Evolutionary conservation across 92 coral and sea anemone genomes (phyloP).

Genomic region (Epizoanthus scotinus): DNA sequence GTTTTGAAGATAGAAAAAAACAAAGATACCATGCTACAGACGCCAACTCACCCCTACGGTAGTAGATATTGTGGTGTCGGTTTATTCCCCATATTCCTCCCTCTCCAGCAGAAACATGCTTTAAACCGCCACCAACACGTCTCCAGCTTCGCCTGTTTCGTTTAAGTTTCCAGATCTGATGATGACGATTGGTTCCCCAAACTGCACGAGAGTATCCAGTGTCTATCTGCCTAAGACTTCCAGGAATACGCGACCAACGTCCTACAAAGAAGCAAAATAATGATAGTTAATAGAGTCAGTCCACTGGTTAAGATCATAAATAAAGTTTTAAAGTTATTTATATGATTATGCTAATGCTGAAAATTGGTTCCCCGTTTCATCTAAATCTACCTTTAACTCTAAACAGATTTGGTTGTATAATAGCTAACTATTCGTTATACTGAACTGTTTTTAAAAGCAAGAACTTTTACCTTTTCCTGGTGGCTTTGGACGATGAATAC

Average conservation of each 20-base stretch:
- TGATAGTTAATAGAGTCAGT: background rate
- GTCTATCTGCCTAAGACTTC: conserved; percentile 18
- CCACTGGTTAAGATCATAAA: no score
- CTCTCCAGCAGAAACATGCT: conserved; percentile 25
- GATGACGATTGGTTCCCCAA: conserved; percentile 15
- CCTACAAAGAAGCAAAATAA: background rate
- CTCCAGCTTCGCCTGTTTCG: conserved; percentile 24
- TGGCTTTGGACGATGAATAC: conserved; percentile 34
- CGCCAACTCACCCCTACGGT: conserved; percentile 25
- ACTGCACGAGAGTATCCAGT: conserved; percentile 26
- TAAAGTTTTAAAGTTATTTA: no score
- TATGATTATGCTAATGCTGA: no score
- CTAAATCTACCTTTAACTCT: no score
- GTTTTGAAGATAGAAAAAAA: no score
- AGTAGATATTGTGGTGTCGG: conserved; percentile 18
- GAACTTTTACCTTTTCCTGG: background rate
- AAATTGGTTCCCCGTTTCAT: no score
- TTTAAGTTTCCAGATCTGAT: conserved; percentile 30
- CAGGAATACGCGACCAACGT: conserved; percentile 24
- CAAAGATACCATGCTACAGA: no score
- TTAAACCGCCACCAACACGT: conserved; percentile 20
- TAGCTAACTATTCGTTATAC: no score
- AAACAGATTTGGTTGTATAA: no score
- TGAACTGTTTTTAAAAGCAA: background rate
- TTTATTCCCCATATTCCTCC: conserved; percentile 34